A percentile compares a stretch with the other conserved stretches of the same genome.
These are phyloP conservation scores for Lasiommata megera DNA, from an alignment of 2,888 invertebrate genomes.

Conservation along the genomic window DNA sequence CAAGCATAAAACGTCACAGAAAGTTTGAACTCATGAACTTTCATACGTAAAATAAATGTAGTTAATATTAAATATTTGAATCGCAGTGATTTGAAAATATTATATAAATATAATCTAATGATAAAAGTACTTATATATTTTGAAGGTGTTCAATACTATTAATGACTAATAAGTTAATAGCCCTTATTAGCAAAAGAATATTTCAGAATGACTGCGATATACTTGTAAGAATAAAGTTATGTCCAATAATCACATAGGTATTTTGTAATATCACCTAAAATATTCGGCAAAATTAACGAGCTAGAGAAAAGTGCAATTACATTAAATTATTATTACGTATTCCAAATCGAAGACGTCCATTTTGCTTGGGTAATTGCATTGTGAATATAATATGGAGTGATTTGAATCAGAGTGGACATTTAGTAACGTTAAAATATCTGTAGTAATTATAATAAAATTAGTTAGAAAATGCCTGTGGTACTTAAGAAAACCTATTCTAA, in stretches of 20 bases:
- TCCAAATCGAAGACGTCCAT: conserved; percentile 64
- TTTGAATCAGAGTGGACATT: conserved; percentile 40
- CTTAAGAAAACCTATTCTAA: conserved; percentile 25
- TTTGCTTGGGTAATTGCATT: conserved; percentile 59
- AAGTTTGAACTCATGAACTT: background rate
- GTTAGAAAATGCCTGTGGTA: conserved; percentile 27
- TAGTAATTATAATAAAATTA: conserved; percentile 16
- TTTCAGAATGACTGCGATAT: conserved; percentile 32
- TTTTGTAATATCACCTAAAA: conserved; percentile 42
- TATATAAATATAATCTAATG: conserved; percentile 14
- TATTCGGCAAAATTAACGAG: conserved; percentile 52
- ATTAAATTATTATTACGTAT: conserved; percentile 53
- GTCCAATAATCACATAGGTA: conserved; percentile 39
- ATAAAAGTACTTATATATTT: conserved; percentile 11
- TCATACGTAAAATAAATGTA: conserved; percentile 23
- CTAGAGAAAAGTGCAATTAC: conserved; percentile 73
- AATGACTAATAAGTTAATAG: conserved; percentile 19
- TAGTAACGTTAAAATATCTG: conserved; percentile 17
- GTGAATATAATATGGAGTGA: conserved; percentile 23
- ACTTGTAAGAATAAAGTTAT: conserved; percentile 29
- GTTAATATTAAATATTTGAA: conserved; percentile 20
- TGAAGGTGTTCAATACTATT: conserved; percentile 34
- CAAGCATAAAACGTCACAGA: background rate
- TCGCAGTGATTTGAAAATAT: conserved; percentile 32
- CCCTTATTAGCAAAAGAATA: conserved; percentile 18